Percentiles rank a stretch among this genome's conserved stretches.
phyloP scores from a whole-genome alignment of 2,888 invertebrate species.

The Priapulus caudatus region DNA sequence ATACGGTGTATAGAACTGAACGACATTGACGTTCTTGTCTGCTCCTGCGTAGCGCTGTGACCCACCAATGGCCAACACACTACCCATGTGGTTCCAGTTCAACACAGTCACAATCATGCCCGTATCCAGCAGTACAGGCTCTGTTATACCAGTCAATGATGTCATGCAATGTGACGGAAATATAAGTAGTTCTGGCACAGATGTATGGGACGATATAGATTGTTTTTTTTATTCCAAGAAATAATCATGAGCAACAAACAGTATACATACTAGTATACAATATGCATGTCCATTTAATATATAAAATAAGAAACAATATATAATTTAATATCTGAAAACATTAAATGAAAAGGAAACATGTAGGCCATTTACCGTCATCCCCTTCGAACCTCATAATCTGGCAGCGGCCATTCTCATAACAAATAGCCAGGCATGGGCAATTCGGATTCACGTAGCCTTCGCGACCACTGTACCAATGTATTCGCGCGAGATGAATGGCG shows the following conservation, averaged over 20 bases:
- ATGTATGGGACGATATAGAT: no score
- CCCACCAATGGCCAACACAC: slow-evolving; percentile 75
- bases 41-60: slow-evolving; percentile 44
- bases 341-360: neutral
- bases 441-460: slow-evolving; percentile 54
- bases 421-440: slow-evolving; percentile 66
- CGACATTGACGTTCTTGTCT: slow-evolving; percentile 52
- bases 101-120: slow-evolving; percentile 67
- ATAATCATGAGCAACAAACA: no score
- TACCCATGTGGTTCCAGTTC: slow-evolving; percentile 86
- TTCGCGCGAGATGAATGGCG: slow-evolving; percentile 54
- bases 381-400: slow-evolving; percentile 78
- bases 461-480: slow-evolving; percentile 77
- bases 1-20: slow-evolving; percentile 77
- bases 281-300: no score
- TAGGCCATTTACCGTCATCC: slow-evolving; percentile 53
- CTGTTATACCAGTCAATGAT: slow-evolving; percentile 42
- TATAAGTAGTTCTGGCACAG: slow-evolving; percentile 28
- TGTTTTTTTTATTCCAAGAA: no score
- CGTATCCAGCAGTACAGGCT: slow-evolving; percentile 67
- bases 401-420: slow-evolving; percentile 72
- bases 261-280: no score
- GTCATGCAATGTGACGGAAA: slow-evolving; percentile 15
- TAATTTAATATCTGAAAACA: no score
- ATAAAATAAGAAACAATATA: no score